Conservation (phyloP, 2,888 invertebrate genomes). For the Syritta pipiens region DNA sequence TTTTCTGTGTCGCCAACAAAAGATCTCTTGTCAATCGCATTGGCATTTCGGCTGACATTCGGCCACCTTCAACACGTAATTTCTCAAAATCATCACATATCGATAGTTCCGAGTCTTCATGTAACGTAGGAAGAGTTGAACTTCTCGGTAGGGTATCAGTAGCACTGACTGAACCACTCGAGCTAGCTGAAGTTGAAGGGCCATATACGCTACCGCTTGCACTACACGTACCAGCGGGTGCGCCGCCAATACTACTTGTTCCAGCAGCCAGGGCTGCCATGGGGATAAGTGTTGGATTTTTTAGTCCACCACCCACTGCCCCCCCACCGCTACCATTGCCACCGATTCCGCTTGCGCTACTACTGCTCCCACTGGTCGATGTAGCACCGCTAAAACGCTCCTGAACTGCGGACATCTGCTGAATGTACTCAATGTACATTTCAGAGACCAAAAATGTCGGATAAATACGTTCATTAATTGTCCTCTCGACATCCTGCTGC, state of each 20-base stretch:
- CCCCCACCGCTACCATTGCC: constrained; percentile 73
- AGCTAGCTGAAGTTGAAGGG: constrained; percentile 79
- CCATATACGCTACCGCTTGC: constrained; percentile 79
- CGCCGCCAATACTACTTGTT: constrained; percentile 70
- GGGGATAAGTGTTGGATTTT: constrained; percentile 71
- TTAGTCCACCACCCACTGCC: constrained; percentile 65
- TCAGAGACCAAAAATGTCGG: constrained; percentile 96
- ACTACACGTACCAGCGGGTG: constrained; percentile 75
- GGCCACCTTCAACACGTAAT: constrained; percentile 75
- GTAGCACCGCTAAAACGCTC: constrained; percentile 77
- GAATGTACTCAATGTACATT: constrained; percentile 91
- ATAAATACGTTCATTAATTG: constrained; percentile 93
- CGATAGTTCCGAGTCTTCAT: constrained; percentile 89
- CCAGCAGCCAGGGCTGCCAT: constrained; percentile 59
- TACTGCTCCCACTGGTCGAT: constrained; percentile 73
- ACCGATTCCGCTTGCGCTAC: constrained; percentile 73
- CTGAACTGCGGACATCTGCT: constrained; percentile 81
- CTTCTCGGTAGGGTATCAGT: constrained; percentile 80
- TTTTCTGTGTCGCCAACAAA: constrained; percentile 88
- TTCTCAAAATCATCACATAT: constrained; percentile 79
- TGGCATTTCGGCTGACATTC: constrained; percentile 78
- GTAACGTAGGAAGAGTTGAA: constrained; percentile 88
- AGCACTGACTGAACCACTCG: constrained; percentile 79
- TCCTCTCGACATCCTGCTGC: constrained; percentile 88
- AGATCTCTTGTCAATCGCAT: constrained; percentile 88